A percentile compares a stretch with the other conserved stretches of the same genome.
These are phyloP conservation scores for Basileuterus tristriatus DNA, from an alignment of 2,797 vertebrate species.

Conservation along the genomic window DNA sequence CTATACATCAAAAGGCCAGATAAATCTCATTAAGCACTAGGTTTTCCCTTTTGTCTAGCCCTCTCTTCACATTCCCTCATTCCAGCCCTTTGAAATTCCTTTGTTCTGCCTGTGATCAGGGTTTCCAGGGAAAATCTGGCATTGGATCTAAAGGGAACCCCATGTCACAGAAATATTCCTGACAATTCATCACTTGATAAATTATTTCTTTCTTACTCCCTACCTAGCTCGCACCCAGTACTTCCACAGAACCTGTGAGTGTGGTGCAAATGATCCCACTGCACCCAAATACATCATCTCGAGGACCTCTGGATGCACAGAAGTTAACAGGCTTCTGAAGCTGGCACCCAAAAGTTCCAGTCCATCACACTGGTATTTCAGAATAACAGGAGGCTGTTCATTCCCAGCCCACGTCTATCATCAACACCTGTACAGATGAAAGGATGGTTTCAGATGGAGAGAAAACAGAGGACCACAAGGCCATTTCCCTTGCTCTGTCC, in stretches of 20 bases:
- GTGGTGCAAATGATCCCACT: background rate
- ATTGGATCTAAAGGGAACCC: slow-evolving; percentile 78
- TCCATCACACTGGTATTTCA: background rate
- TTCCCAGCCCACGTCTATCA: background rate
- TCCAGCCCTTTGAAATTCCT: slow-evolving; percentile 70
- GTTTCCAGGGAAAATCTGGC: slow-evolving; percentile 75
- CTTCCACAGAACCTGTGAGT: slow-evolving; percentile 22
- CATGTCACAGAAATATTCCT: slow-evolving; percentile 53
- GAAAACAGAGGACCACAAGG: background rate
- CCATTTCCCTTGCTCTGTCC: background rate
- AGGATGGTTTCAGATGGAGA: background rate
- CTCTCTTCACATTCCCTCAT: slow-evolving; percentile 72
- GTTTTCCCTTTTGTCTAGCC: slow-evolving; percentile 68
- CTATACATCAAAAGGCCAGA: slow-evolving; percentile 60
- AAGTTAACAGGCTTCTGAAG: background rate
- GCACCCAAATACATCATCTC: background rate
- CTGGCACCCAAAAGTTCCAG: background rate
- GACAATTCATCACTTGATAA: slow-evolving; percentile 70
- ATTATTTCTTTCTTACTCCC: slow-evolving; percentile 46
- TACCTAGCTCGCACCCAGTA: slow-evolving; percentile 20
- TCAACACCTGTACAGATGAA: background rate
- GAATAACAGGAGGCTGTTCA: background rate
- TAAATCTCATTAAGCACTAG: slow-evolving; percentile 72
- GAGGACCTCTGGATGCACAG: background rate
- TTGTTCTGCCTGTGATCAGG: slow-evolving; percentile 69